Conservation (phyloP, 2,797 vertebrate genomes). For the Sphenopsis melanotis region DNA sequence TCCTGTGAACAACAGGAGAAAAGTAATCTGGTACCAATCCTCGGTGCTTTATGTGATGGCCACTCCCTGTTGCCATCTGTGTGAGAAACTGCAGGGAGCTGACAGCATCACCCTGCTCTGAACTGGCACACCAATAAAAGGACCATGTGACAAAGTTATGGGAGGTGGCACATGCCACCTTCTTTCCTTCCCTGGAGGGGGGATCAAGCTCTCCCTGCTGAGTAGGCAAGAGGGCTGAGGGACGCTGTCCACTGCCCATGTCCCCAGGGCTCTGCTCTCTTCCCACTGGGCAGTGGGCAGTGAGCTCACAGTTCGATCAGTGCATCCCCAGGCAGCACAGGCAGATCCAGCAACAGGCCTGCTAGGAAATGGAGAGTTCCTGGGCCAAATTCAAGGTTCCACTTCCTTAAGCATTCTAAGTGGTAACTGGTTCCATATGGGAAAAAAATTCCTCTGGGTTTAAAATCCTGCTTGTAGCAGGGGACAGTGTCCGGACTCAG, state of each 20-base stretch:
- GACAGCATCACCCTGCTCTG: background rate
- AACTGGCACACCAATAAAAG: background rate
- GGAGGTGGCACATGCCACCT: background rate
- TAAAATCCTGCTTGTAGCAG: background rate
- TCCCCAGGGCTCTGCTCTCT: background rate
- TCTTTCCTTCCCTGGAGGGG: background rate
- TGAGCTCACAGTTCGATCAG: background rate
- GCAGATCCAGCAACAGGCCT: background rate
- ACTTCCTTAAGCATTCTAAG: background rate
- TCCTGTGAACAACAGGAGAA: background rate
- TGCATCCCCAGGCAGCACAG: background rate
- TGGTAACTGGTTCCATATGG: background rate
- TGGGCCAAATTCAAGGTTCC: background rate
- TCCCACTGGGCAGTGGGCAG: background rate
- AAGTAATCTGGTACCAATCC: background rate
- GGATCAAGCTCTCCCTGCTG: background rate
- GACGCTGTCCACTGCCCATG: background rate
- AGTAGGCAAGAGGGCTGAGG: background rate
- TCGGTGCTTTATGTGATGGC: background rate
- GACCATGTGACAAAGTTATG: background rate
- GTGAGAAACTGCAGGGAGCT: background rate
- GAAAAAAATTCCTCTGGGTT: background rate
- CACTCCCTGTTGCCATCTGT: background rate
- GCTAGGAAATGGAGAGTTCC: background rate
- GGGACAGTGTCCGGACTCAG: background rate